Conservation (phyloP, 2,888 invertebrate genomes). For the Elegia similella region DNA sequence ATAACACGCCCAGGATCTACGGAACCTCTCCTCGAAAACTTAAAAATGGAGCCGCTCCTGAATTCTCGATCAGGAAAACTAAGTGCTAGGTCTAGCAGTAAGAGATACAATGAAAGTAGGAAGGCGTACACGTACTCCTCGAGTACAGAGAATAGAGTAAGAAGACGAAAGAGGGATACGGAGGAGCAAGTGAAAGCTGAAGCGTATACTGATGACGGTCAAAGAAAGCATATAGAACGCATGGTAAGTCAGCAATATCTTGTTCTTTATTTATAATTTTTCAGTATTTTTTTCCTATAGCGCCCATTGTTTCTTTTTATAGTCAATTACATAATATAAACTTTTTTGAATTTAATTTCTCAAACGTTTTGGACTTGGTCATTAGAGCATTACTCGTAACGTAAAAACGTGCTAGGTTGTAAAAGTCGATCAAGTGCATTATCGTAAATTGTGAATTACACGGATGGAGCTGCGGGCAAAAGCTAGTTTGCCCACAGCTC, state of each 20-base stretch:
- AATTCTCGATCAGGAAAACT: conserved; percentile 53
- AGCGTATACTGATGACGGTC: conserved; percentile 85
- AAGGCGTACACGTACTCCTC: conserved; percentile 50
- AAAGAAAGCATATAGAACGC: conserved; percentile 86
- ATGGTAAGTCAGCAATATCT: conserved; percentile 82
- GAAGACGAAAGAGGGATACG: conserved; percentile 84
- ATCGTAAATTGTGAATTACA: too few relatives aligned
- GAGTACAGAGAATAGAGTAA: conserved; percentile 64
- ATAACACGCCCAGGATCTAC: conserved; percentile 63
- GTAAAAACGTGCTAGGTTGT: too few relatives aligned
- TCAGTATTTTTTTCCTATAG: background rate
- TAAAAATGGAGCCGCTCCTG: conserved; percentile 68
- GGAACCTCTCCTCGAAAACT: conserved; percentile 75
- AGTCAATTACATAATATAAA: too few relatives aligned
- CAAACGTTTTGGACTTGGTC: too few relatives aligned
- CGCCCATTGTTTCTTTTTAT: too few relatives aligned
- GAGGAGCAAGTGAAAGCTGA: conserved; percentile 87
- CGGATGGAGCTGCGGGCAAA: too few relatives aligned
- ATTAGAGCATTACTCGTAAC: too few relatives aligned
- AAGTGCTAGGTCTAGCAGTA: conserved; percentile 59
- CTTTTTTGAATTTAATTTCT: too few relatives aligned
- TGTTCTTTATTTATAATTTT: conserved; percentile 18
- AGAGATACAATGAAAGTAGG: conserved; percentile 55
- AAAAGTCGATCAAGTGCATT: too few relatives aligned
- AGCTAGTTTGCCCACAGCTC: too few relatives aligned